A percentile compares a stretch with the other conserved stretches of the same genome.
Evolutionary conservation across 2,888 invertebrate genomes (phyloP).

Genomic region (Clunio marinus): DNA sequence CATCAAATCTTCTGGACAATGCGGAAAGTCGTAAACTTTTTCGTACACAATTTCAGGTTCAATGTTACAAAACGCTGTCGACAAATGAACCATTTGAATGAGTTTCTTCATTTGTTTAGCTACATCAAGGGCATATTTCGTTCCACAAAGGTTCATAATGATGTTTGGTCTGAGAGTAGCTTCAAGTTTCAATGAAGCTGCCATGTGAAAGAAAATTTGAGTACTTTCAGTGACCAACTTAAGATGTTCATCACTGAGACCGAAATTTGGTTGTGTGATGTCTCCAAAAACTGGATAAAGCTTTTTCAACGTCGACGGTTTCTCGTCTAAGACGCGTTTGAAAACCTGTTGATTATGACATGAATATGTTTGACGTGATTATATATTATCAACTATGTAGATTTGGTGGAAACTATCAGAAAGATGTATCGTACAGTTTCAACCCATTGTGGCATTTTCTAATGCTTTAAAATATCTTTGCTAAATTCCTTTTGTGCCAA

Average conservation of each 20-base stretch:
- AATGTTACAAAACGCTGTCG: constrained; percentile 95
- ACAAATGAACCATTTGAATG: constrained; percentile 79
- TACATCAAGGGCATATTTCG: constrained; percentile 70
- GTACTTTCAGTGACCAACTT: constrained; percentile 61
- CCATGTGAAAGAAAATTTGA: constrained; percentile 84
- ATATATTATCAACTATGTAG: too few species aligned
- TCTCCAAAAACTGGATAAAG: constrained; percentile 71
- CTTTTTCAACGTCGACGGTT: constrained; percentile 69
- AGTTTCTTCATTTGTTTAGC: constrained; percentile 74
- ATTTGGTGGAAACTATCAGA: too few species aligned
- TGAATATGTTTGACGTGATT: too few species aligned
- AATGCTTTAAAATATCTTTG: too few species aligned
- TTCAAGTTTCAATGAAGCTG: constrained; percentile 86
- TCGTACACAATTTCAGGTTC: constrained; percentile 82
- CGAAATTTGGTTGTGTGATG: constrained; percentile 58
- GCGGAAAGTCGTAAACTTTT: constrained; percentile 67
- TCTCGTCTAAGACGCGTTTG: constrained; percentile 62
- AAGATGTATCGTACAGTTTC: too few species aligned
- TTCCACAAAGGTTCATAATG: constrained; percentile 86
- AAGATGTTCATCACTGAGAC: constrained; percentile 59
- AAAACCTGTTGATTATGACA: constrained; percentile 57
- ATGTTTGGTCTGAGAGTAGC: constrained; percentile 83
- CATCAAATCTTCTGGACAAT: constrained; percentile 69
- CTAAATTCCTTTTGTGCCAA: too few species aligned
- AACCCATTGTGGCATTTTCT: too few species aligned